Evolutionary conservation across 1,140 invertebrate genomes (phyloP).

Genomic region (Himalopsyche phryganea): DNA sequence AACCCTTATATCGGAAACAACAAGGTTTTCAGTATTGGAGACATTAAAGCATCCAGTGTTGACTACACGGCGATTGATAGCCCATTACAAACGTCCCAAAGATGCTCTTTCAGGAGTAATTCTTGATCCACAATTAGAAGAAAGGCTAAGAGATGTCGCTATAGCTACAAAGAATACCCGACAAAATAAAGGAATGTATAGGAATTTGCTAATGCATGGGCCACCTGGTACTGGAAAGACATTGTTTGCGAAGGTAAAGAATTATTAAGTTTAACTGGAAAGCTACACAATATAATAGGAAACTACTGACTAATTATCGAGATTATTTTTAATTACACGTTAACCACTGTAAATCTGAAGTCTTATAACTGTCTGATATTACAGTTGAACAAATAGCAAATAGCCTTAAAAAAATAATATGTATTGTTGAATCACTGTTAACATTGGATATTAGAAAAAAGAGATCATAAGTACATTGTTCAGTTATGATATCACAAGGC

Average conservation of each 20-base stretch:
- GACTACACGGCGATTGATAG: slow-evolving; percentile 64
- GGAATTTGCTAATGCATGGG: slow-evolving; percentile 97
- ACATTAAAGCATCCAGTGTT: slow-evolving; percentile 83
- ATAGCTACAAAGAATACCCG: slow-evolving; percentile 98
- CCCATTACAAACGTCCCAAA: slow-evolving; percentile 56
- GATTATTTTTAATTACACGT: too few relatives aligned
- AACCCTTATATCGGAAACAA: slow-evolving; percentile 93
- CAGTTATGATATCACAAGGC: too few relatives aligned
- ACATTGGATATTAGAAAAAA: too few relatives aligned
- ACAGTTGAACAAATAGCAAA: too few relatives aligned
- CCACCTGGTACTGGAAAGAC: slow-evolving; percentile 99
- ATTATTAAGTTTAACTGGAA: too few relatives aligned
- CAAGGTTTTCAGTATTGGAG: slow-evolving; percentile 85
- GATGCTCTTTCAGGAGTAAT: slow-evolving; percentile 93
- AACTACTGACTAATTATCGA: too few relatives aligned
- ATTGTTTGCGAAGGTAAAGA: slow-evolving; percentile 96
- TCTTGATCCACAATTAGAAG: slow-evolving; percentile 85
- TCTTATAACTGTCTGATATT: too few relatives aligned
- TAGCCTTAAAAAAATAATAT: too few relatives aligned
- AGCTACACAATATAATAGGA: too few relatives aligned
- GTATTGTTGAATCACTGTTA: too few relatives aligned
- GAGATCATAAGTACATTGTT: too few relatives aligned
- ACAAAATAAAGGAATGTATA: slow-evolving; percentile 87
- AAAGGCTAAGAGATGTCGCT: slow-evolving; percentile 87
- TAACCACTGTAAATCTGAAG: too few relatives aligned